Conservation (phyloP, 2,797 vertebrate species). For the Intellagama lesueurii region DNA sequence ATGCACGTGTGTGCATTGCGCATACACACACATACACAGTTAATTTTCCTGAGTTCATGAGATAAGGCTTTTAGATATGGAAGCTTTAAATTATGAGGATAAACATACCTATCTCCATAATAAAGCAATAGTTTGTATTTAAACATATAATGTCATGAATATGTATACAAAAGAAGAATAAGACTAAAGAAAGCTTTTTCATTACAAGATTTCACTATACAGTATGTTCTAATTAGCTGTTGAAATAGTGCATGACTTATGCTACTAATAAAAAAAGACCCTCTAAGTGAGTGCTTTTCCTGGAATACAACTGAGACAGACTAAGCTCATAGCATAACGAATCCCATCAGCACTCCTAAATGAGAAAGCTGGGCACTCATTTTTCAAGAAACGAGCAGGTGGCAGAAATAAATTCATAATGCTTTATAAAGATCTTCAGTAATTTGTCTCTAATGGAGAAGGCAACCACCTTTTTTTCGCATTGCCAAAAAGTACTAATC, state of each 20-base stretch:
- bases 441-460: conserved; percentile 60
- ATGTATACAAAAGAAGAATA: conserved; percentile 16
- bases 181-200: conserved; percentile 43
- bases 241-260: conserved; percentile 48
- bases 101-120: conserved; percentile 46
- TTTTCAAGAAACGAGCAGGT: conserved; percentile 47
- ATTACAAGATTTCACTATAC: conserved; percentile 58
- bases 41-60: neutral
- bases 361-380: conserved; percentile 41
- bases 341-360: conserved; percentile 38
- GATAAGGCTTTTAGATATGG: neutral
- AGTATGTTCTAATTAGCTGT: conserved; percentile 52
- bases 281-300: conserved; percentile 30
- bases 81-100: conserved; percentile 61
- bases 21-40: too few species aligned
- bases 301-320: conserved; percentile 39
- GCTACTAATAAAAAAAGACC: conserved; percentile 59
- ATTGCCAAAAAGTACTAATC: conserved; percentile 37
- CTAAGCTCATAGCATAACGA: conserved; percentile 42
- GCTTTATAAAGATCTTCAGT: conserved; percentile 50
- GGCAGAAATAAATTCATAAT: conserved; percentile 47
- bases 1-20: too few species aligned
- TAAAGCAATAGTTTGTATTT: conserved; percentile 61
- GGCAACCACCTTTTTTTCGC: conserved; percentile 54
- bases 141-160: conserved; percentile 47